Conservation (phyloP, 1,140 invertebrate genomes). For the Schlechtendalia chinensis region DNA sequence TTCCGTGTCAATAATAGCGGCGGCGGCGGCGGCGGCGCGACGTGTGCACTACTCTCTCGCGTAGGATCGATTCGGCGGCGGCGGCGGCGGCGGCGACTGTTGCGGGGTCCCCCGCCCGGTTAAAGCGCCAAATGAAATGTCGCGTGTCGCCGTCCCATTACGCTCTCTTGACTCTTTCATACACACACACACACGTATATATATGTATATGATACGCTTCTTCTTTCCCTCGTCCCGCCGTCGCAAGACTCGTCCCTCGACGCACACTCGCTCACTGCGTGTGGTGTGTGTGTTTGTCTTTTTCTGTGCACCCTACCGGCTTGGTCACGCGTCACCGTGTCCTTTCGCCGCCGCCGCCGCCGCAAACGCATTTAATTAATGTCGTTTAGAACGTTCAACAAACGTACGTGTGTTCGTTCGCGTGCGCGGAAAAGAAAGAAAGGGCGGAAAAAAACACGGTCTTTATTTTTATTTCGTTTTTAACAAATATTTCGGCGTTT, state of each 20-base stretch:
- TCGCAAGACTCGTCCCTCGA: not conserved
- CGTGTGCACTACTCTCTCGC: not conserved
- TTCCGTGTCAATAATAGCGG: too few relatives aligned
- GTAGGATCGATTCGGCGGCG: conserved; percentile 19
- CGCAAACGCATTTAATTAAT: conserved; percentile 16
- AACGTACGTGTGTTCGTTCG: too few relatives aligned
- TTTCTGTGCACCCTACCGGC: too few relatives aligned
- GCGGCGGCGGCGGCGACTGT: not conserved
- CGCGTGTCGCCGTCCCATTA: conserved; percentile 36
- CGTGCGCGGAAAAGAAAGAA: not conserved
- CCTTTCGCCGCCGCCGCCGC: not conserved
- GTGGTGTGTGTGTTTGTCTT: too few relatives aligned
- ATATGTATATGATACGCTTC: not conserved
- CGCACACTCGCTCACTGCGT: too few relatives aligned
- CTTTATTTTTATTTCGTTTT: too few relatives aligned
- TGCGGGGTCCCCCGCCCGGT: not conserved
- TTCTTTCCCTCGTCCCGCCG: not conserved
- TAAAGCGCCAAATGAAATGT: conserved; percentile 34
- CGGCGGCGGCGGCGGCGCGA: not conserved
- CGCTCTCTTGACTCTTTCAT: conserved; percentile 24
- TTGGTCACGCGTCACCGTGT: too few relatives aligned
- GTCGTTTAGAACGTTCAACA: conserved; percentile 7
- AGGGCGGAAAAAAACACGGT: too few relatives aligned
- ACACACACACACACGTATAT: not conserved
- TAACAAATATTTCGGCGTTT: too few relatives aligned